Conservation (phyloP, 2,797 vertebrate genomes). For the Lepus oiostolus region DNA sequence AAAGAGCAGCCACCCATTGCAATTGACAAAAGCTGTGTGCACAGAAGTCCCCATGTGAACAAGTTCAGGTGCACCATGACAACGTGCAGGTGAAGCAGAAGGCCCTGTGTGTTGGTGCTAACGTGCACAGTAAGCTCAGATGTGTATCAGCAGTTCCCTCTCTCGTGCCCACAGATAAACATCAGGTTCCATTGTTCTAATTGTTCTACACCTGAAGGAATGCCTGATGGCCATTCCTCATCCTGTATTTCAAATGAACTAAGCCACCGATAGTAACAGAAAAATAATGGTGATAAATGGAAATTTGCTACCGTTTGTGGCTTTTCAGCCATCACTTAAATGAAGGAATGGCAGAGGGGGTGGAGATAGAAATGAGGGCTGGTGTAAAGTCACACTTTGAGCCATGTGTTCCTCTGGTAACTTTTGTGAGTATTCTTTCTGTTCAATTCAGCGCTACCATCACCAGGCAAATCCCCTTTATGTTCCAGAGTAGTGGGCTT, state of each 20-base stretch:
- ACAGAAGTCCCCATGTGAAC: background rate
- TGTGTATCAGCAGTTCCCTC: too few species aligned
- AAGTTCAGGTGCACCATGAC: background rate
- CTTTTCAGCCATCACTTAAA: constrained; percentile 25
- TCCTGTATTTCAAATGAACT: background rate
- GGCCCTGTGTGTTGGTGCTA: background rate
- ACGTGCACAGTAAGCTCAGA: background rate
- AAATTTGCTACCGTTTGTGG: background rate
- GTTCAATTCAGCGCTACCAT: constrained; percentile 35
- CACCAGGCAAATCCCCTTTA: constrained; percentile 60
- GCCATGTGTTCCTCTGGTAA: constrained; percentile 52
- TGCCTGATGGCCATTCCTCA: background rate
- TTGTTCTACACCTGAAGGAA: background rate
- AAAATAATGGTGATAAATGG: background rate
- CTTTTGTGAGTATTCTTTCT: constrained; percentile 67
- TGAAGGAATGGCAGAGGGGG: too few species aligned
- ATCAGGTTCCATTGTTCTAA: background rate
- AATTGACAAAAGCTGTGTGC: background rate
- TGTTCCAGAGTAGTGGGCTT: constrained; percentile 28
- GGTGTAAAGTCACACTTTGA: constrained; percentile 46
- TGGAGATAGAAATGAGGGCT: background rate
- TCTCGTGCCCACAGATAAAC: background rate
- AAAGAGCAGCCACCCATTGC: background rate
- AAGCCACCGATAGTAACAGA: background rate
- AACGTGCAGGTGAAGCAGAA: background rate